Conservation (phyloP, 1,140 invertebrate genomes). For the Drosophila subobscura region DNA sequence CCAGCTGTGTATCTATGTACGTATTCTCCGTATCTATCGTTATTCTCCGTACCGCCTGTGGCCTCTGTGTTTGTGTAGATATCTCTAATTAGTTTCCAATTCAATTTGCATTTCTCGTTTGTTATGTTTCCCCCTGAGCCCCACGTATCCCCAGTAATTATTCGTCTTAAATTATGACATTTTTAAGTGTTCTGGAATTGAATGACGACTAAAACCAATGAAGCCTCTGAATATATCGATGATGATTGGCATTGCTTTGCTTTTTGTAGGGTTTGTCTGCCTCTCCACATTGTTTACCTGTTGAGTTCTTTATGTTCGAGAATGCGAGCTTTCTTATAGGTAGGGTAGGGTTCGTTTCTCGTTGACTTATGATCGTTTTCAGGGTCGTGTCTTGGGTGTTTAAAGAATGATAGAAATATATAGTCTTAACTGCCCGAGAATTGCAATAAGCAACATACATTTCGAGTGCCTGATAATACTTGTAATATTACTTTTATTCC, state of each 20-base stretch:
- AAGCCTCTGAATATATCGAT: conserved; percentile 43
- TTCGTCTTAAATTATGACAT: conserved; percentile 63
- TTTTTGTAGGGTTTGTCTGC: conserved; percentile 1
- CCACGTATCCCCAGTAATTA: conserved; percentile 48
- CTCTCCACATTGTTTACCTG: neutral
- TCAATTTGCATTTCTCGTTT: conserved; percentile 73
- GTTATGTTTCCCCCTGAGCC: conserved; percentile 3
- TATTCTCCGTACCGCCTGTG: conserved; percentile 8
- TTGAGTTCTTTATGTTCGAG: conserved; percentile 49
- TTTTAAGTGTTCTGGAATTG: conserved; percentile 65
- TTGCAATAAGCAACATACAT: too few relatives aligned
- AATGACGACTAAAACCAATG: conserved; percentile 51
- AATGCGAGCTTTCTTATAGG: conserved; percentile 12
- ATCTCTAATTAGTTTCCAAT: conserved; percentile 80
- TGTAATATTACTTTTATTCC: conserved; percentile 10
- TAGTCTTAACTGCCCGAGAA: too few relatives aligned
- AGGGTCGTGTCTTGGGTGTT: too few relatives aligned
- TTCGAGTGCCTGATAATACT: conserved; percentile 5
- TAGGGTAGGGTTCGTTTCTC: conserved; percentile 2
- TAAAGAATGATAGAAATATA: too few relatives aligned
- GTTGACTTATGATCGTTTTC: neutral
- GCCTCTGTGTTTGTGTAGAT: conserved; percentile 47
- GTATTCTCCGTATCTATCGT: conserved; percentile 20
- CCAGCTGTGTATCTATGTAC: conserved; percentile 46
- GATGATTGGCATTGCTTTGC: conserved; percentile 25